Evolutionary conservation across 2,113 vertebrate species (phyloP).

Genomic region (Toxotes jaculatrix): DNA sequence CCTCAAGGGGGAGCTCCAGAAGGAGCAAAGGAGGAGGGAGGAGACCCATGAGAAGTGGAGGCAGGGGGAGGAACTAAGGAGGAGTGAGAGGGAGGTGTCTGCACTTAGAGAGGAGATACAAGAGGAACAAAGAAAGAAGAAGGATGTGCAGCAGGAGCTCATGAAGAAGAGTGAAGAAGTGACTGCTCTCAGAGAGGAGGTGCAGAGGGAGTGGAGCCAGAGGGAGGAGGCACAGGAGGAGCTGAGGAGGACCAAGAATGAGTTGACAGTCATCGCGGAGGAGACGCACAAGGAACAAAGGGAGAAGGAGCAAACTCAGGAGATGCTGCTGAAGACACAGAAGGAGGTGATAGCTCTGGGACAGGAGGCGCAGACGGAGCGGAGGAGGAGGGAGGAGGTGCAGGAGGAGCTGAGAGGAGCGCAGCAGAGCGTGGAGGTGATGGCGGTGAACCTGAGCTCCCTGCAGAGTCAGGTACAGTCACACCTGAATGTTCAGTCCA

Average conservation of each 20-base stretch:
- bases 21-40: slow-evolving; percentile 11
- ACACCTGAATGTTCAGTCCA: too few species aligned
- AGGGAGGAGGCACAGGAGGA: slow-evolving; percentile 18
- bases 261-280: slow-evolving; percentile 8
- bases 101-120: neutral
- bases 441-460: slow-evolving; percentile 31
- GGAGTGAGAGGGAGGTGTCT: neutral
- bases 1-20: slow-evolving; percentile 48
- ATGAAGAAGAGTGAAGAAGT: slow-evolving; percentile 24
- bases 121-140: neutral
- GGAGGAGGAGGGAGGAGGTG: slow-evolving; percentile 43
- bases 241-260: slow-evolving; percentile 7
- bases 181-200: neutral
- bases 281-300: slow-evolving; percentile 45
- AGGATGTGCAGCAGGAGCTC: slow-evolving; percentile 40
- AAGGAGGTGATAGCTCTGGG: slow-evolving; percentile 36
- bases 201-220: slow-evolving; percentile 42
- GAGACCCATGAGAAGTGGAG: neutral
- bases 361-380: slow-evolving; percentile 37
- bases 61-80: neutral
- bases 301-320: slow-evolving; percentile 18
- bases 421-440: slow-evolving; percentile 34
- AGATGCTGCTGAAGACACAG: neutral
- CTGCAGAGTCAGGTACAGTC: slow-evolving; percentile 56
- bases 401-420: slow-evolving; percentile 56